Percentiles rank a stretch among this genome's conserved stretches.
Evolutionary conservation across 2,113 vertebrate species (phyloP).

Genomic region (Chloroceryle aenea): DNA sequence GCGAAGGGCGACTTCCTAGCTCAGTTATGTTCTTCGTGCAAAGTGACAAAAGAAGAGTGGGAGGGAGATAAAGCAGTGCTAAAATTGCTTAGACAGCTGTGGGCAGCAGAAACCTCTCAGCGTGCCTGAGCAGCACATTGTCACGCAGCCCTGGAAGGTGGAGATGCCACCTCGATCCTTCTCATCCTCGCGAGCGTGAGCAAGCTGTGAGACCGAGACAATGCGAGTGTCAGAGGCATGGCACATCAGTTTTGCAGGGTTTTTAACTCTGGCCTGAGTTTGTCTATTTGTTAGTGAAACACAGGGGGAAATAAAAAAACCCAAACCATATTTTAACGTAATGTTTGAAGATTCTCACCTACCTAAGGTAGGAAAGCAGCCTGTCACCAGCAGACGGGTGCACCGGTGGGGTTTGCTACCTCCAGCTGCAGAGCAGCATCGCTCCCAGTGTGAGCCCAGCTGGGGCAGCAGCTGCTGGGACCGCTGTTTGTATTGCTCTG

Average conservation of each 20-base stretch:
- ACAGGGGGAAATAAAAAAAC: neutral
- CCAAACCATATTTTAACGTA: neutral
- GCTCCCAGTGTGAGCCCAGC: neutral
- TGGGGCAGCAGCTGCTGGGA: neutral
- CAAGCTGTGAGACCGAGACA: neutral
- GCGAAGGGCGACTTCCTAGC: neutral
- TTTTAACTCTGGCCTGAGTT: neutral
- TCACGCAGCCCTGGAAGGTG: neutral
- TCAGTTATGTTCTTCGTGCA: neutral
- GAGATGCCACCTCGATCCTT: neutral
- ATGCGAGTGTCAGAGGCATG: rapidly evolving
- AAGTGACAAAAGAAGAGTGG: neutral
- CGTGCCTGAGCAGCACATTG: neutral
- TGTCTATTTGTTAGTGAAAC: neutral
- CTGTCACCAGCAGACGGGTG: neutral
- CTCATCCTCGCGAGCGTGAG: rapidly evolving
- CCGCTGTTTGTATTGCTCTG: neutral
- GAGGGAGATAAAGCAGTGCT: neutral
- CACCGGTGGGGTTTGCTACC: neutral
- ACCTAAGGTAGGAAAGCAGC: neutral
- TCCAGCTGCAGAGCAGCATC: neutral
- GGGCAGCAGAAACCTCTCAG: neutral
- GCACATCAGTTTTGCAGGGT: rapidly evolving
- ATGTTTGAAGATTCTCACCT: neutral
- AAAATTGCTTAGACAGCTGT: neutral